Evolutionary conservation across 2,797 vertebrate species (phyloP).

Genomic region (Tenualosa ilisha): DNA sequence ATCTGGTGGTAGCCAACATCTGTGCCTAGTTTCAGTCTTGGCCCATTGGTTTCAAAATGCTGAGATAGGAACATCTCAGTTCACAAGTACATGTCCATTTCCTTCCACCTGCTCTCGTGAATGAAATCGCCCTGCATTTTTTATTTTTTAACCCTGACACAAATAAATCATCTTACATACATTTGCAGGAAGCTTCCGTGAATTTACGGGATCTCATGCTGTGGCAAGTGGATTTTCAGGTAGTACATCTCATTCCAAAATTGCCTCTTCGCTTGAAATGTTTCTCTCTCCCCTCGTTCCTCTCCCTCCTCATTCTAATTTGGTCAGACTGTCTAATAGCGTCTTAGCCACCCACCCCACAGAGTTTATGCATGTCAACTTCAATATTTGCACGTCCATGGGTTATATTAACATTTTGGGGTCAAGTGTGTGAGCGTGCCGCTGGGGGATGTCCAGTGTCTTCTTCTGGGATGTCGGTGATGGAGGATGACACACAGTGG

Average conservation of each 20-base stretch:
- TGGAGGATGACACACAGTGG: not conserved
- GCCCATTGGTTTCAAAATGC: not conserved
- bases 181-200: conserved; percentile 81
- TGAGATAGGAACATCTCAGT: not conserved
- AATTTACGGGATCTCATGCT: conserved; percentile 82
- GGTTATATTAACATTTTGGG: conserved; percentile 23
- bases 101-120: not conserved
- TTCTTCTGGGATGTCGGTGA: not conserved
- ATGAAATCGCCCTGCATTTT: conserved; percentile 8
- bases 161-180: conserved; percentile 76
- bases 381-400: conserved; percentile 62
- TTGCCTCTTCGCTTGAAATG: conserved; percentile 43
- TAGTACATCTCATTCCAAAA: conserved; percentile 72
- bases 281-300: not conserved
- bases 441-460: not conserved
- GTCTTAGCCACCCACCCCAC: not conserved
- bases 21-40: not conserved
- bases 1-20: conserved; percentile 8
- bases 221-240: conserved; percentile 79
- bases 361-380: conserved; percentile 60
- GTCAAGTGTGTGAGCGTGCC: conserved; percentile 12
- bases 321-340: conserved; percentile 51
- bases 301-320: conserved; percentile 48
- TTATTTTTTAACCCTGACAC: conserved; percentile 48
- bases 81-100: not conserved